phyloP scores from a whole-genome alignment of 37 sponge, comb jelly and placozoan genomes.

The Crambe crambe region DNA sequence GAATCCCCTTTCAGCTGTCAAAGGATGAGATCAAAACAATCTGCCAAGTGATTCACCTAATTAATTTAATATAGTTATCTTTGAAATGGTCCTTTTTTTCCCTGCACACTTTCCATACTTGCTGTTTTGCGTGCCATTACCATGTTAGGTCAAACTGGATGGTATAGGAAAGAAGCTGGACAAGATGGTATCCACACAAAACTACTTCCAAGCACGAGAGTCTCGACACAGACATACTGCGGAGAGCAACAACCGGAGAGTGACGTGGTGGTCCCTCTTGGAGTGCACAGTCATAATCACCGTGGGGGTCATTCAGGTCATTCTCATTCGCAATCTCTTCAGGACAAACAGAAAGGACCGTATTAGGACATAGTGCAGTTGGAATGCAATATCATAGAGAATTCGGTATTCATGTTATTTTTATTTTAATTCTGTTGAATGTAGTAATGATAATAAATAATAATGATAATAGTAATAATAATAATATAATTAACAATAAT shows the following conservation, averaged over 20 bases:
- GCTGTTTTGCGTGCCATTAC: not conserved
- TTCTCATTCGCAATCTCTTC: slow-evolving; percentile 63
- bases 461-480: too few species aligned
- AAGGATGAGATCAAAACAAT: too few species aligned
- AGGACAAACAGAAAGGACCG: slow-evolving; percentile 56
- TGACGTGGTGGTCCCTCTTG: slow-evolving; percentile 68
- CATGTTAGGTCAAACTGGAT: slow-evolving; percentile 33
- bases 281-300: slow-evolving; percentile 56
- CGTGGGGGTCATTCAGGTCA: slow-evolving; percentile 71
- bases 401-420: too few species aligned
- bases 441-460: too few species aligned
- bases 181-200: slow-evolving; percentile 57
- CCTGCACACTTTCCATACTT: too few species aligned
- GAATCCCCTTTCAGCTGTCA: too few species aligned
- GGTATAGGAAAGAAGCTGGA: slow-evolving; percentile 41
- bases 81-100: too few species aligned
- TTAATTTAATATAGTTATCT: too few species aligned
- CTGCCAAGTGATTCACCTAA: too few species aligned
- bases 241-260: slow-evolving; percentile 63
- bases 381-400: too few species aligned
- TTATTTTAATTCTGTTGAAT: too few species aligned
- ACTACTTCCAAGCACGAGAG: slow-evolving; percentile 76
- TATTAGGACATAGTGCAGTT: slow-evolving; percentile 40
- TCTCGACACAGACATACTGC: slow-evolving; percentile 76
- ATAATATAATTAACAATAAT: too few species aligned